A percentile compares a stretch with the other conserved stretches of the same genome.
Conservation (phyloP, 1,140 invertebrate genomes). For the Drosophila chauvacae region DNA sequence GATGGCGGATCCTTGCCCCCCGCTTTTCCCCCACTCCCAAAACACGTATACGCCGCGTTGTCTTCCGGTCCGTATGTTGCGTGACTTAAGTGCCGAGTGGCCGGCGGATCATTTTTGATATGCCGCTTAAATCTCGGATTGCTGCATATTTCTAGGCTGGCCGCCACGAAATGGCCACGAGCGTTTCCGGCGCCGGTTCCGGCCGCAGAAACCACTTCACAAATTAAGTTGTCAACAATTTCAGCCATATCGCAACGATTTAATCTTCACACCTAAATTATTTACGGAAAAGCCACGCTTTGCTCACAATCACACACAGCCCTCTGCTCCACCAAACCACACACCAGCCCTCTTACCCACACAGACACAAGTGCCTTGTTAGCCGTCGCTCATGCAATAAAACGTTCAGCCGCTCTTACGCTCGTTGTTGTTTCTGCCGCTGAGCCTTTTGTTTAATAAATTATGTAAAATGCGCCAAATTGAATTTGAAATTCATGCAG, state of each 20-base stretch:
- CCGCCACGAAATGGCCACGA: slow-evolving; percentile 11
- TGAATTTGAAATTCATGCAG: slow-evolving; percentile 83
- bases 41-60: slow-evolving; percentile 62
- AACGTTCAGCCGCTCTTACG: slow-evolving; percentile 63
- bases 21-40: slow-evolving; percentile 15
- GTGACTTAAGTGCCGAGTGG: slow-evolving; percentile 45
- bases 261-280: slow-evolving; percentile 83
- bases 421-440: slow-evolving; percentile 40
- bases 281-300: slow-evolving; percentile 63
- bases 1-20: background rate
- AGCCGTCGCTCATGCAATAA: slow-evolving; percentile 73
- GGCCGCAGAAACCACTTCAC: slow-evolving; percentile 71
- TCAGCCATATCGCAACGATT: slow-evolving; percentile 75
- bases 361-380: slow-evolving; percentile 52
- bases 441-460: slow-evolving; percentile 81
- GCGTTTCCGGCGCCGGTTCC: slow-evolving; percentile 53
- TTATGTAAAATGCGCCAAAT: slow-evolving; percentile 83
- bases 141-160: slow-evolving; percentile 35
- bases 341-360: slow-evolving; percentile 6
- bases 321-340: background rate
- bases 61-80: slow-evolving; percentile 37
- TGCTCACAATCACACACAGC: slow-evolving; percentile 21
- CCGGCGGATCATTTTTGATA: slow-evolving; percentile 59
- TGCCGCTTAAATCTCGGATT: slow-evolving; percentile 62
- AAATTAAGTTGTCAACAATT: slow-evolving; percentile 84